These are phyloP conservation scores for Ornithorhynchus anatinus DNA, from an alignment of 2,113 vertebrate genomes.

Conservation along the genomic window DNA sequence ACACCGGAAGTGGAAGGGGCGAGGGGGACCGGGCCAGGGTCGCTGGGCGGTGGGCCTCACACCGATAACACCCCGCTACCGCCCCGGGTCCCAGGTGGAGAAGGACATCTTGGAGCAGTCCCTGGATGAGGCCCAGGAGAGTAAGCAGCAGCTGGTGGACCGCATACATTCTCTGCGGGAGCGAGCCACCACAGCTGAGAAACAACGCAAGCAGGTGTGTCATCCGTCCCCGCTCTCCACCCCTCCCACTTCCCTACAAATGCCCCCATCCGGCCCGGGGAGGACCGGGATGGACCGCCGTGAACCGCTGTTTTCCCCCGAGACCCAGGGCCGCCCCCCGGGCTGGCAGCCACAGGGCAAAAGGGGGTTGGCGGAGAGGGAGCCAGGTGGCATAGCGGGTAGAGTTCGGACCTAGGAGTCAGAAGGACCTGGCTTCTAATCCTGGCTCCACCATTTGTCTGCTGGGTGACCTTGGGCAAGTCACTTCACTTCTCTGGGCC, in stretches of 20 bases:
- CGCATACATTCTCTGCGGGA: slow-evolving; percentile 73
- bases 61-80: no score
- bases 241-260: rapidly evolving
- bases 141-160: slow-evolving; percentile 73
- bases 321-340: no score
- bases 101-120: slow-evolving; percentile 81
- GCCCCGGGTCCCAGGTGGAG: slow-evolving; percentile 45
- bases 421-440: no score
- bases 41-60: not conserved
- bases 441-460: no score
- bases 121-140: slow-evolving; percentile 76
- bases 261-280: rapidly evolving
- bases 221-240: rapidly evolving
- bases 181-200: slow-evolving; percentile 62
- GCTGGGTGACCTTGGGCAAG: no score
- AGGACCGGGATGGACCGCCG: rapidly evolving
- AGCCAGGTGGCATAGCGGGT: no score
- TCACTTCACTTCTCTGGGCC: no score
- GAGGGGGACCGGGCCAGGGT: rapidly evolving
- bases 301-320: no score
- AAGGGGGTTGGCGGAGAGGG: no score
- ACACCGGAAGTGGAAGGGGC: not conserved
- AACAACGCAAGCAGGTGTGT: slow-evolving; percentile 70
- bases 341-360: no score
- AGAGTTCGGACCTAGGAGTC: no score